These are phyloP conservation scores for Archivesica marissinica DNA, from an alignment of 1,140 invertebrate genomes.

Conservation along the genomic window DNA sequence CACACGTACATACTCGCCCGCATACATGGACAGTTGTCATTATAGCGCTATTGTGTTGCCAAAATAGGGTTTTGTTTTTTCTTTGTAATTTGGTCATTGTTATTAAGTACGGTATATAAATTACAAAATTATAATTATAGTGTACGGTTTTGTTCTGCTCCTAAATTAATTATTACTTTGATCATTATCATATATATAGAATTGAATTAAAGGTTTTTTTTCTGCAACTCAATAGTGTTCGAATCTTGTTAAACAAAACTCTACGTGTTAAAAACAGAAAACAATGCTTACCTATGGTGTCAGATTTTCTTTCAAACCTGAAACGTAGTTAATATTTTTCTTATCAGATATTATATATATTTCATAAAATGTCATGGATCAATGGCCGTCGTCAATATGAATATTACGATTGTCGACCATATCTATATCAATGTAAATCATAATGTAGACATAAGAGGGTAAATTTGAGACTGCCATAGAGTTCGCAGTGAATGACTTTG, in stretches of 20 bases:
- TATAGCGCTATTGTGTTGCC: too few species aligned
- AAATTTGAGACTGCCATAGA: neutral
- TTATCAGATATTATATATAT: conserved; percentile 15
- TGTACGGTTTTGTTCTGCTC: too few species aligned
- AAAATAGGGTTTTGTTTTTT: too few species aligned
- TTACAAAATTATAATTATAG: too few species aligned
- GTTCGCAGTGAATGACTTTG: too few species aligned
- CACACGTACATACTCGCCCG: too few species aligned
- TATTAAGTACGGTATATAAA: too few species aligned
- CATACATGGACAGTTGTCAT: too few species aligned
- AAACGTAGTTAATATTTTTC: neutral
- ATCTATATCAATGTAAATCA: neutral
- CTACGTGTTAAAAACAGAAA: neutral
- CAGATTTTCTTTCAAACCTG: neutral
- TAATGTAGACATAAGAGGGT: neutral
- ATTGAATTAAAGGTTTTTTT: conserved; percentile 23
- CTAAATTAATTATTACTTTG: neutral
- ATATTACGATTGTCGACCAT: neutral
- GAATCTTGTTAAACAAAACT: conserved; percentile 8
- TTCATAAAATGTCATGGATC: conserved; percentile 5
- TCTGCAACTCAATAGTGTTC: neutral
- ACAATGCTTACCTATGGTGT: neutral
- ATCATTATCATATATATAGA: neutral
- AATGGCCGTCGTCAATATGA: neutral
- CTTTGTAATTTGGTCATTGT: too few species aligned